Evolutionary conservation across 1,140 invertebrate species (phyloP).

Genomic region (Drosophila tropicalis): DNA sequence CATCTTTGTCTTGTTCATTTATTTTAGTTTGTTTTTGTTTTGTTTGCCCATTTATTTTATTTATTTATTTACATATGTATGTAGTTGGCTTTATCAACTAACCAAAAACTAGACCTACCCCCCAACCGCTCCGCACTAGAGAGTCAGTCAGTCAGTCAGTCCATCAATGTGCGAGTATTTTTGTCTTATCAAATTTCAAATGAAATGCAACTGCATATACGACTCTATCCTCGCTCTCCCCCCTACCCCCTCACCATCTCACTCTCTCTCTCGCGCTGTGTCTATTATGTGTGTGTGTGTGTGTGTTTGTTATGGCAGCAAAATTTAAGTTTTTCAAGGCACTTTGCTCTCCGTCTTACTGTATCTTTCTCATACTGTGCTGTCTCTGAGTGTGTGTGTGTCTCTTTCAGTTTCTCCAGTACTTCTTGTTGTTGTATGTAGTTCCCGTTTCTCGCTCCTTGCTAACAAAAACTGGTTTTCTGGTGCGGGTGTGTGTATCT

Average conservation of each 20-base stretch:
- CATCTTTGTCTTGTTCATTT: conserved; percentile 1
- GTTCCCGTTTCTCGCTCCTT: conserved; percentile 23
- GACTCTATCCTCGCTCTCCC: conserved; percentile 20
- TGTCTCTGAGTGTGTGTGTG: neutral
- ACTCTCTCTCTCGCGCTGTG: conserved; percentile 10
- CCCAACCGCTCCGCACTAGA: conserved; percentile 4
- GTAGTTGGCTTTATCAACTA: conserved; percentile 46
- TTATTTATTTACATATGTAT: conserved; percentile 13
- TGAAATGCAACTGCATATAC: conserved; percentile 67
- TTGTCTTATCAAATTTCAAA: conserved; percentile 73
- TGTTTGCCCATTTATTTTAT: conserved; percentile 14
- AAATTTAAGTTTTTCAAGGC: neutral
- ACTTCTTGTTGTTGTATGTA: conserved; percentile 7
- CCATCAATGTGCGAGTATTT: conserved; percentile 40
- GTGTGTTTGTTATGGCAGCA: conserved; percentile 12
- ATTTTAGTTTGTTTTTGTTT: conserved; percentile 18
- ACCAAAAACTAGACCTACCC: conserved; percentile 17
- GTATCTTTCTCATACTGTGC: neutral
- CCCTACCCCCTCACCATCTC: neutral
- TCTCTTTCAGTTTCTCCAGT: conserved; percentile 6
- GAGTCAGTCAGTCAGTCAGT: conserved; percentile 8
- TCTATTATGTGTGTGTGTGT: conserved; percentile 1
- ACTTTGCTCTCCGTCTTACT: conserved; percentile 4
- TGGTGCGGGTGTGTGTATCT: conserved; percentile 48
- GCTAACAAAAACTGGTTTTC: conserved; percentile 50